Evolutionary conservation across 1,140 invertebrate genomes (phyloP).

Genomic region (Reticulitermes speratus): DNA sequence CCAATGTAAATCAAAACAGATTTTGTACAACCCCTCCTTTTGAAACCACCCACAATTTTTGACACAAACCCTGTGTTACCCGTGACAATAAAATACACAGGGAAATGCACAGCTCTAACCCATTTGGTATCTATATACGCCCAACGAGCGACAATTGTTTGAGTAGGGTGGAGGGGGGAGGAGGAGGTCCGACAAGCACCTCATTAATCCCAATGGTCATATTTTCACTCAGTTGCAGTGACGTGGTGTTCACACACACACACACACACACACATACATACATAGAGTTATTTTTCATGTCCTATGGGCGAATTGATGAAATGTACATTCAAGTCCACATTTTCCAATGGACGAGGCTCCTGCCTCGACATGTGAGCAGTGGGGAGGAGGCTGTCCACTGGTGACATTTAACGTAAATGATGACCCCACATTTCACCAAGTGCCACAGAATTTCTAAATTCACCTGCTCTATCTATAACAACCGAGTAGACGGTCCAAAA

Average conservation of each 20-base stretch:
- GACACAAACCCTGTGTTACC: not conserved
- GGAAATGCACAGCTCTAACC: not conserved
- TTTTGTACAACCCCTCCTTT: not conserved
- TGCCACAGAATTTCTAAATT: not conserved
- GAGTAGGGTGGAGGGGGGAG: slow-evolving; percentile 10
- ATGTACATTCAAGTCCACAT: not conserved
- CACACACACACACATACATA: not conserved
- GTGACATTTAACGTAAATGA: slow-evolving; percentile 9
- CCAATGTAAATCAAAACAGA: no score
- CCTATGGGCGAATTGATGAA: slow-evolving; percentile 10
- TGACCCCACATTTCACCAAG: not conserved
- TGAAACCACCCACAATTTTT: not conserved
- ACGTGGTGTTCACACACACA: not conserved
- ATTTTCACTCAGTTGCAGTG: slow-evolving; percentile 28
- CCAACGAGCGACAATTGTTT: slow-evolving; percentile 4
- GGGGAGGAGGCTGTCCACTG: not conserved
- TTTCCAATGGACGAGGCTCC: not conserved
- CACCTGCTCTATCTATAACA: not conserved
- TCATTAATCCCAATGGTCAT: slow-evolving; percentile 33
- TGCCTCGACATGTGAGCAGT: not conserved
- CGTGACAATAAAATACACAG: not conserved
- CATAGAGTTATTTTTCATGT: slow-evolving; percentile 1
- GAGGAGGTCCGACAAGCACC: slow-evolving; percentile 21
- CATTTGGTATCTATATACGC: not conserved
- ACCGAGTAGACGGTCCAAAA: no score